Evolutionary conservation across 2,888 invertebrate species (phyloP).

Genomic region (Ichneumoninae sp.): DNA sequence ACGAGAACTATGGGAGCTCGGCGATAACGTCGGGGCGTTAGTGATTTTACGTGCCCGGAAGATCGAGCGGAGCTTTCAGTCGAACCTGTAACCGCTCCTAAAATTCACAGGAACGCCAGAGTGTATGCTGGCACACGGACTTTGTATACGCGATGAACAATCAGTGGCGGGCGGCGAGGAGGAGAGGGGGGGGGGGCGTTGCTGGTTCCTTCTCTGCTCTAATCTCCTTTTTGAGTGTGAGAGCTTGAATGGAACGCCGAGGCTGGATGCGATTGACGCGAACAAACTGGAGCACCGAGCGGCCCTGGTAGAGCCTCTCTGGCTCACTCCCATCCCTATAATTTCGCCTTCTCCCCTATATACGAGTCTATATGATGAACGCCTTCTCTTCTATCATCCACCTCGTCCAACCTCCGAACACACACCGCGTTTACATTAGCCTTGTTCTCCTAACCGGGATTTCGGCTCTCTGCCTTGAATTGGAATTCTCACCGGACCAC

Average conservation of each 20-base stretch:
- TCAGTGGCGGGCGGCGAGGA: conserved; percentile 15
- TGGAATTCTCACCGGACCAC: conserved; percentile 44
- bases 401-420: background rate
- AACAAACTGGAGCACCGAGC: conserved; percentile 64
- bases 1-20: background rate
- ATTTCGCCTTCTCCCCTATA: conserved; percentile 24
- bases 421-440: conserved; percentile 64
- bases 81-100: conserved; percentile 35
- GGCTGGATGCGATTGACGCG: conserved; percentile 65
- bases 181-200: background rate
- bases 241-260: conserved; percentile 58
- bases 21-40: conserved; percentile 21
- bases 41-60: background rate
- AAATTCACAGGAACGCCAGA: conserved; percentile 10
- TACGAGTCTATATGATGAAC: conserved; percentile 54
- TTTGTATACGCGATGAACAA: conserved; percentile 58
- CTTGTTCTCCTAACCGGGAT: conserved; percentile 65
- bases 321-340: conserved; percentile 38
- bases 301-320: conserved; percentile 27
- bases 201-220: conserved; percentile 59
- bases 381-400: conserved; percentile 38
- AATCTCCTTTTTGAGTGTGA: conserved; percentile 66
- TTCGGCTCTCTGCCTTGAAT: conserved; percentile 29
- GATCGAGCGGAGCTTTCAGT: background rate
- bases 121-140: conserved; percentile 6